Evolutionary conservation across 2,797 vertebrate genomes (phyloP).

Genomic region (Limnodromus scolopaceus): DNA sequence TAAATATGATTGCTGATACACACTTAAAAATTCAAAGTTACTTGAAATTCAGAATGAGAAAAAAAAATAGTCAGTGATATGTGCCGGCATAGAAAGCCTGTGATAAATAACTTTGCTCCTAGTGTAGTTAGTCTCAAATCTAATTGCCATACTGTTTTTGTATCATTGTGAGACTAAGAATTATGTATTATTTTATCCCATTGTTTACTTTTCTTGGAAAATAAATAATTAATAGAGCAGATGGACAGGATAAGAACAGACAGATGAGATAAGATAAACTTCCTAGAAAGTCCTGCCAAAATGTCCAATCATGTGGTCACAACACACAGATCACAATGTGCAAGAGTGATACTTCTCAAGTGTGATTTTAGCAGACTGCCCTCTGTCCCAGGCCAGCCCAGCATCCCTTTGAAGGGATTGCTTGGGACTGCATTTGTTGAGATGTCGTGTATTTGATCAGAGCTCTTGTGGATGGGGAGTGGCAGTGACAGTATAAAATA

Average conservation of each 20-base stretch:
- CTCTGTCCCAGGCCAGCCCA: neutral
- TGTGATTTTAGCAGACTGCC: neutral
- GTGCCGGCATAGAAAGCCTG: neutral
- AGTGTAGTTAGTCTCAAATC: neutral
- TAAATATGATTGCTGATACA: neutral
- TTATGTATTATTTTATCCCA: neutral
- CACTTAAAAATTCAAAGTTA: neutral
- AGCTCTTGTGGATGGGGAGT: neutral
- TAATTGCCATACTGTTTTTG: neutral
- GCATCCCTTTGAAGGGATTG: neutral
- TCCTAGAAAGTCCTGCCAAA: neutral
- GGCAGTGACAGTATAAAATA: neutral
- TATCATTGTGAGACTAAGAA: neutral
- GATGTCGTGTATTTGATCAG: neutral
- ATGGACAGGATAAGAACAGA: neutral
- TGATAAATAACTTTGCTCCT: neutral
- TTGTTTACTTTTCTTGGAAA: neutral
- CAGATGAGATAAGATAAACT: neutral
- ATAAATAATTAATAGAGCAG: neutral
- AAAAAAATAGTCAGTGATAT: neutral
- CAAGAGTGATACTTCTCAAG: neutral
- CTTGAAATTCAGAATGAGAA: neutral
- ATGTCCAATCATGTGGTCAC: rapidly evolving
- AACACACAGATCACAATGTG: neutral
- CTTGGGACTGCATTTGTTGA: neutral